Evolutionary conservation across 2,888 invertebrate genomes (phyloP).

Genomic region (Sminthurides aquaticus): DNA sequence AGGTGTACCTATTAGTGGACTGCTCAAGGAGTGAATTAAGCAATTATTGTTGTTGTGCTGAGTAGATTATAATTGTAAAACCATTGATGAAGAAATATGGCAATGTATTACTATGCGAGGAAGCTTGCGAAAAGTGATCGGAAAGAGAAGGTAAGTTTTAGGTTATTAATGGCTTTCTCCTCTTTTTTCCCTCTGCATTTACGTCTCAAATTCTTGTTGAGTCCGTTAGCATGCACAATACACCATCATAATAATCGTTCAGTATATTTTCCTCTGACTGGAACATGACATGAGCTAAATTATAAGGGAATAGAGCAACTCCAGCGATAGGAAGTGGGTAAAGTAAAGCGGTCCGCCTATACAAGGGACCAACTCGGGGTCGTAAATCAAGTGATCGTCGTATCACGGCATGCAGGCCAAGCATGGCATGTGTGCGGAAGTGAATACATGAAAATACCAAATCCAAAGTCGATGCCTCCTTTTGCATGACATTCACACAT

Average conservation of each 20-base stretch:
- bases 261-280: neutral
- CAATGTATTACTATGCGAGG: slow-evolving; percentile 44
- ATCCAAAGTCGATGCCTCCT: neutral
- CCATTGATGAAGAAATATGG: slow-evolving; percentile 27
- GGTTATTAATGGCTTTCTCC: neutral
- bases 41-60: no score
- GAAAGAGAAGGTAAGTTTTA: slow-evolving; percentile 23
- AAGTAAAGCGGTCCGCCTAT: no score
- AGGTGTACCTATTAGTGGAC: no score
- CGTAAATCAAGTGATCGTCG: neutral
- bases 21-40: no score
- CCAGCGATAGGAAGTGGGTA: no score
- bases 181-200: neutral
- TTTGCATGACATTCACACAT: neutral
- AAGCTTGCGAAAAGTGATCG: slow-evolving; percentile 40
- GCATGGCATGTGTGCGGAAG: neutral
- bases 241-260: neutral
- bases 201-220: neutral
- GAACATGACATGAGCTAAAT: neutral
- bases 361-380: neutral
- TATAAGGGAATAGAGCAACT: neutral
- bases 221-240: neutral
- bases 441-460: neutral
- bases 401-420: neutral
- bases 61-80: no score